Base-by-base conservation (phyloP, 2,797 vertebrate species). In the Merluccius polli region DNA sequence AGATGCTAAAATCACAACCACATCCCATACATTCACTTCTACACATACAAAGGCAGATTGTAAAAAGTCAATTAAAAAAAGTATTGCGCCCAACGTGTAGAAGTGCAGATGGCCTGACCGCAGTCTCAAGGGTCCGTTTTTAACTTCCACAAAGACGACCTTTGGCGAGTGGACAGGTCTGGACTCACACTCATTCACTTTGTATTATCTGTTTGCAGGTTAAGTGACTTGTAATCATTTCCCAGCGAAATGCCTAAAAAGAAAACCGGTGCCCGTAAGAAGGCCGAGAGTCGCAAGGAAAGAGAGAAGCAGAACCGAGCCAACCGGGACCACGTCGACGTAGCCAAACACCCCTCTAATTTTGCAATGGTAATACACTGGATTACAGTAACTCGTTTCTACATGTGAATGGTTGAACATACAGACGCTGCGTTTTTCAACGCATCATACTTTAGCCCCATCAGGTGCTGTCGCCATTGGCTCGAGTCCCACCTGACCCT, bases 331-430 rank as follows among this genome's bases (percentile, higher is more conserved):
- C 91, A 94, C 73, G 89, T 99, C 0, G 96, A 99, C 79, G 90
- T 99, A 87, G 98, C 98, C 9, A 99, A 98, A 90, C 97, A 99
- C 48, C 96, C 98, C 0, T 98, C 97, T 79, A 99, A 99, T 89
- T 88, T 85, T 3, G 91, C 93, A 73, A 99, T 99, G 98, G 97
- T 97, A 86, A 9, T 16, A 16, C 6, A 69, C 12, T 13, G 12
- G 32, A 32, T 12, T 8, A 27, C 10, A 27, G 13, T 65, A 65
- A 24, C 52, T 21, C 8, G 24, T 24, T 8, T 63, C 59, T 65
- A 27, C 24, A 65, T 27, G 27, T n/a, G n/a, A 27, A 27, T 24
- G 0, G n/a, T 65, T 9, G 9, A 27, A 65, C 59, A 9, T 11
- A 27, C 1, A 27, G 21, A 59, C 21, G 52, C n/a, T 9, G 1